These are phyloP conservation scores for Habropoda laboriosa DNA, from an alignment of 1,140 invertebrate genomes.

Conservation along the genomic window DNA sequence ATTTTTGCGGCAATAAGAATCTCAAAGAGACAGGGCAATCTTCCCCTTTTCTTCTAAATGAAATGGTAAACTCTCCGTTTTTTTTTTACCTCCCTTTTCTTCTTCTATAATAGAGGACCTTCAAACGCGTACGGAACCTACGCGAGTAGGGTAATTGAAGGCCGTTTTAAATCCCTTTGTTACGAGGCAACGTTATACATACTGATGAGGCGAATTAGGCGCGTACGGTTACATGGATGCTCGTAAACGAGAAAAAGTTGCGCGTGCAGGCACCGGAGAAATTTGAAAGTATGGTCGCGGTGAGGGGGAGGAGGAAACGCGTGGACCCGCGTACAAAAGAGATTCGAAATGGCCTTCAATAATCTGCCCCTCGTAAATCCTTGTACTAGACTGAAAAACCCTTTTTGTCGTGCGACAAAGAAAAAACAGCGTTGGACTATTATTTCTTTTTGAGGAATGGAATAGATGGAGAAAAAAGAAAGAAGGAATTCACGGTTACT, in stretches of 20 bases:
- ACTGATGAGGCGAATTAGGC: slow-evolving; percentile 33
- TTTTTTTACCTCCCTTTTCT: background rate
- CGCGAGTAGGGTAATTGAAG: slow-evolving; percentile 12
- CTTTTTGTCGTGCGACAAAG: background rate
- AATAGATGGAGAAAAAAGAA: too few relatives aligned
- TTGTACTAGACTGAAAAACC: background rate
- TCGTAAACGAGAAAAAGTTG: slow-evolving; percentile 18
- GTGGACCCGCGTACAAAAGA: background rate
- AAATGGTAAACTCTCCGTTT: too few relatives aligned
- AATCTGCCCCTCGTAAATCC: background rate
- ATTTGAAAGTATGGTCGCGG: background rate
- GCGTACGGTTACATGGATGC: slow-evolving; percentile 5
- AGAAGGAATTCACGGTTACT: background rate
- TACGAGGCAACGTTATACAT: slow-evolving; percentile 33
- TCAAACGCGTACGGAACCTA: background rate
- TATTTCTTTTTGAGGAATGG: too few relatives aligned
- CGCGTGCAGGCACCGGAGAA: background rate
- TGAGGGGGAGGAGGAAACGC: too few relatives aligned
- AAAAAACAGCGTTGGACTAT: background rate
- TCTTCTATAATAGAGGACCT: background rate
- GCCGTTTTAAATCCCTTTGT: slow-evolving; percentile 32
- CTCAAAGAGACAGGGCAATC: background rate
- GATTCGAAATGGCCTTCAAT: slow-evolving; percentile 1
- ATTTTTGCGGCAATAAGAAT: background rate
- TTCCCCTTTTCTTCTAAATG: background rate